Base-by-base conservation (phyloP, 2,888 invertebrate genomes). In the Clostera curtula region DNA sequence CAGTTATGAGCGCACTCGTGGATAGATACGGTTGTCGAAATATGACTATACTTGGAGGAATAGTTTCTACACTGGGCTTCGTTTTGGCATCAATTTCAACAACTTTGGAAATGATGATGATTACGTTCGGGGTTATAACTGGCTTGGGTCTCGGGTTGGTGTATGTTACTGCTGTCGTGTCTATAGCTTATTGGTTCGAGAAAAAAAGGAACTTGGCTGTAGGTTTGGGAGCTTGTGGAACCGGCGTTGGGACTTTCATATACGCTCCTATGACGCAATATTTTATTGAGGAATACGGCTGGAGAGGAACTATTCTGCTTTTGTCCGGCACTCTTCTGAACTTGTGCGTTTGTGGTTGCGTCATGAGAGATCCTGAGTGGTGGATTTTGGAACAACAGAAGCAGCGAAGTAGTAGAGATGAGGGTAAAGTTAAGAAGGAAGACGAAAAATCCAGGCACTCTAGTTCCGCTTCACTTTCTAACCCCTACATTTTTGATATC, bases 151-250 rank as follows among this genome's bases (percentile, higher is more conserved):
- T 96, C 39, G 93, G 95, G 4, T 71, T 93, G 25, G 93, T 93
- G 26, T 96, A 95, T 61, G 95, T 95, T 6, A 93, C 95, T 2
- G 95, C 95, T 4, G 95, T 96, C 3, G 95, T 96, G 3, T 92
- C 93, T 28, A 93, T 96, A 32, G 95, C 96, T 4, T 95, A 93
- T 62, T 96, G 96, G 91, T 96, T 96, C 68, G 95, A 96, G 52
- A 93, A 93, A 67, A 92, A 91, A 56, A 86, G 95, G 17, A 92
- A 92, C 22, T 85, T 96, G 39, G 96, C 96, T 3, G 93, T 94
- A 3, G 93, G 95, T 2, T 80, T 96, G 29, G 93, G 94, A 1
- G 95, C 95, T 0, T 93, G 94, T 49, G 96, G 96, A 4, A 94
- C 94, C 0, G 95, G 95, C 0, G 90, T 95, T 24, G 96, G 96